phyloP scores from a whole-genome alignment of 1,140 invertebrate species.

The Frieseomelitta varia region DNA sequence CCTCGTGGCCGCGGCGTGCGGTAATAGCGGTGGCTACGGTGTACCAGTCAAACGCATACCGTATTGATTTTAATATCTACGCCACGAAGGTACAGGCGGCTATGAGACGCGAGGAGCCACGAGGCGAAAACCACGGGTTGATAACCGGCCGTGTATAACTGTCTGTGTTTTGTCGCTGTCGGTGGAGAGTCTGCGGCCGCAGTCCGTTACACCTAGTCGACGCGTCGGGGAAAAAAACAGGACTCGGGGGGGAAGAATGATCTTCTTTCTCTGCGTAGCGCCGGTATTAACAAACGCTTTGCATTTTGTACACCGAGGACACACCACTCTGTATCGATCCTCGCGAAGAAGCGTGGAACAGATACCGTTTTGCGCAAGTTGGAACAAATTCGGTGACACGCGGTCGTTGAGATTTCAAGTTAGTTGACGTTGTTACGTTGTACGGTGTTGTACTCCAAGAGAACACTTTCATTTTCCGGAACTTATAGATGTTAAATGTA shows the following conservation, averaged over 20 bases:
- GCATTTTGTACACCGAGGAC: too few relatives aligned
- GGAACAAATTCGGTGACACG: too few relatives aligned
- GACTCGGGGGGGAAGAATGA: not conserved
- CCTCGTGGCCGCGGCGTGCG: conserved; percentile 44
- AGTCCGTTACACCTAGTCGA: not conserved
- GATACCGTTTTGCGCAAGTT: too few relatives aligned
- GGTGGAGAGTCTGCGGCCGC: not conserved
- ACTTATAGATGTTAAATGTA: too few relatives aligned
- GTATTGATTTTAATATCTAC: conserved; percentile 76
- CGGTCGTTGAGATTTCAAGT: too few relatives aligned
- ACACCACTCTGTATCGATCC: too few relatives aligned
- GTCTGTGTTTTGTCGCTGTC: not conserved
- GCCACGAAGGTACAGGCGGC: conserved; percentile 54
- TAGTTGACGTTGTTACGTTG: too few relatives aligned
- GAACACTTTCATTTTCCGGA: too few relatives aligned
- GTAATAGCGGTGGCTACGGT: conserved; percentile 68
- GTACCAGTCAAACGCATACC: conserved; percentile 75
- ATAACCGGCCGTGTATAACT: not conserved
- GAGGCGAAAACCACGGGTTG: not conserved
- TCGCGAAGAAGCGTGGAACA: too few relatives aligned
- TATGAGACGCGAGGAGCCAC: not conserved
- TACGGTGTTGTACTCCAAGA: too few relatives aligned
- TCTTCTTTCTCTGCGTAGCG: too few relatives aligned
- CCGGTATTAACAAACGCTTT: too few relatives aligned
- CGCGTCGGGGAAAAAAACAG: not conserved